Percentiles rank a stretch among this genome's conserved stretches.
Evolutionary conservation across 2,888 invertebrate species (phyloP).

Genomic region (Leptopilina syphax): DNA sequence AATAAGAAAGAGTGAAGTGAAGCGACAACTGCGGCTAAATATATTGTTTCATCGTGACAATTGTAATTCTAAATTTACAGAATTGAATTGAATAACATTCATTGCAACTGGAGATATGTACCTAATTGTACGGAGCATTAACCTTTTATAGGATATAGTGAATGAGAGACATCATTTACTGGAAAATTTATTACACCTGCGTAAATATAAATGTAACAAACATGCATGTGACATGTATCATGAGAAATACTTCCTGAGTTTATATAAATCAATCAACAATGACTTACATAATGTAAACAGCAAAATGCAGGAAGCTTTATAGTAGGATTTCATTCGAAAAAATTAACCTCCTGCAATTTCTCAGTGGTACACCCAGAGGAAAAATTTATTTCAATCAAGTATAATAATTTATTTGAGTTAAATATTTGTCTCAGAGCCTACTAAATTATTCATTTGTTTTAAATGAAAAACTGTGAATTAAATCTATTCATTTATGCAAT

Average conservation of each 20-base stretch:
- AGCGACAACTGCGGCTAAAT: too few species aligned
- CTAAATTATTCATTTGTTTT: too few species aligned
- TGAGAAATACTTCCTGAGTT: conserved; percentile 34
- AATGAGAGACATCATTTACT: not conserved
- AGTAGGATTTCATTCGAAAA: not conserved
- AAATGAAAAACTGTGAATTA: not conserved
- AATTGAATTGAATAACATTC: too few species aligned
- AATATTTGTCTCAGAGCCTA: too few species aligned
- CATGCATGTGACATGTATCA: conserved; percentile 1
- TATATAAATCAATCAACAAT: conserved; percentile 24
- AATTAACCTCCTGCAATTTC: not conserved
- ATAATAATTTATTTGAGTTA: too few species aligned
- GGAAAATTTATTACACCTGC: conserved; percentile 19
- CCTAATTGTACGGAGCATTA: not conserved
- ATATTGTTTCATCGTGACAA: too few species aligned
- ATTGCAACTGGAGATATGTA: too few species aligned
- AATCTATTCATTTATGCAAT: not conserved
- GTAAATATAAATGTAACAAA: not conserved
- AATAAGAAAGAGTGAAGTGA: too few species aligned
- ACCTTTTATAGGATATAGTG: not conserved
- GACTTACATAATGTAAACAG: not conserved
- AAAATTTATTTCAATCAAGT: too few species aligned
- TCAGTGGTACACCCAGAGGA: too few species aligned
- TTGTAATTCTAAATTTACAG: too few species aligned
- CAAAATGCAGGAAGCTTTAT: conserved; percentile 19